These are phyloP conservation scores for Danio jaintianensis DNA, from an alignment of 2,797 vertebrate species.

Conservation along the genomic window DNA sequence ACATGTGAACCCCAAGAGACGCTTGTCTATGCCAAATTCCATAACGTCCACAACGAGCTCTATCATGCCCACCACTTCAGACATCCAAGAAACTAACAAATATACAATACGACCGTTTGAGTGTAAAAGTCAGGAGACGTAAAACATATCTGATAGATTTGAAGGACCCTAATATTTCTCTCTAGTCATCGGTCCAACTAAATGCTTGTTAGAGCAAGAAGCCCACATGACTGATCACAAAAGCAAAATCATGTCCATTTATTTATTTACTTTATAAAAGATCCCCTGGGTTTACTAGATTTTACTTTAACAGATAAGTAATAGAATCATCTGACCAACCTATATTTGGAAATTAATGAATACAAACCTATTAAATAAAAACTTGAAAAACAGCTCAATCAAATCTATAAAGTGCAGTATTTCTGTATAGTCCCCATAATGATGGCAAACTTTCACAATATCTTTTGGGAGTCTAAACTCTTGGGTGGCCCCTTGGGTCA, in stretches of 20 bases:
- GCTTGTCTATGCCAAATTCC: conserved; percentile 46
- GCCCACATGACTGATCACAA: conserved; percentile 35
- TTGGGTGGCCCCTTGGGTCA: conserved; percentile 52
- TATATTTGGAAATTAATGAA: neutral
- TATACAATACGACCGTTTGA: conserved; percentile 19
- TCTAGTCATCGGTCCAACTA: conserved; percentile 19
- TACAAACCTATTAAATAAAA: neutral
- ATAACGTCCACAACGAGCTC: conserved; percentile 42
- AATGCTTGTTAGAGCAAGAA: conserved; percentile 14
- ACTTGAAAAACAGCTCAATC: neutral
- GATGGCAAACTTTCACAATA: conserved; percentile 7
- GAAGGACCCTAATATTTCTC: conserved; percentile 8
- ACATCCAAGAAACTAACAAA: conserved; percentile 17
- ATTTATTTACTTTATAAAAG: conserved; percentile 31
- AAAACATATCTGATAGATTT: conserved; percentile 5
- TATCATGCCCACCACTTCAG: conserved; percentile 29
- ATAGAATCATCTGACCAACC: neutral
- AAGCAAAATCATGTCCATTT: conserved; percentile 27
- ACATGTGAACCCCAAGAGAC: conserved; percentile 51
- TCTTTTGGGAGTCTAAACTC: conserved; percentile 38
- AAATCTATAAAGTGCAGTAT: neutral
- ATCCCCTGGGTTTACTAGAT: neutral
- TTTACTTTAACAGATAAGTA: neutral
- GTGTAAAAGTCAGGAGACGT: neutral
- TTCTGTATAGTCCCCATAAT: neutral